Base-by-base conservation (phyloP, 2,113 vertebrate species). In the Apteryx mantelli region DNA sequence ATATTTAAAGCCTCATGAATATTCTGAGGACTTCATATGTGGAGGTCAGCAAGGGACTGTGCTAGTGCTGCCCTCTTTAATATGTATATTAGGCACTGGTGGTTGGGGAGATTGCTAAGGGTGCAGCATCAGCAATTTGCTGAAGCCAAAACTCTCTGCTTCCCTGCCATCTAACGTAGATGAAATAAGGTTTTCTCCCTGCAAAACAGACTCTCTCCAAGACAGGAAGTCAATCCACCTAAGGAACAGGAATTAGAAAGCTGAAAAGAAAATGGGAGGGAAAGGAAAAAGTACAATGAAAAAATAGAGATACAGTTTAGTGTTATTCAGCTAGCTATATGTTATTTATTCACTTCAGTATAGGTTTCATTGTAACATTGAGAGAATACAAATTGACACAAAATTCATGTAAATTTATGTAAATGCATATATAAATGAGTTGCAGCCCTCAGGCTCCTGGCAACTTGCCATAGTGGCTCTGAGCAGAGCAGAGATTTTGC, bases 361-460 rank as follows among this genome's bases (percentile, higher is more conserved):
- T 95, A 95, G 94, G 93, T 94, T 97, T 93, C 91, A 90, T 81
- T 21, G 42, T 79, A 86, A 91, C 96, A 96, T 64, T 95, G 75
- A 90, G 1, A 5, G 96, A 95, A 97, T 97, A 95, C 91, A 95
- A 97, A 97, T 97, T 75, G 94, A 95, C 55, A 19, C 60, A 86
- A 90, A 97, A 97, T 95, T 93, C 73, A 97, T 97, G 95, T 90
- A 96, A 97, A 97, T 97, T 97, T 97, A 97, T 97, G 96, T 96
- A 96, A 97, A 97, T 97, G 87, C 76, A 94, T 94, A 95, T 97
- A 96, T 93, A 97, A 96, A 97, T 95, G 91, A 96, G 96, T 73
- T 95, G 95, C 95, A 96, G 95, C 96, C 96, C 95, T 93, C 88
- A 68, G 96, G 95, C 94, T 97, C 64, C 94, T 97, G 97, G 96